Conservation (phyloP, 2,113 vertebrate genomes). For the Willisornis vidua region DNA sequence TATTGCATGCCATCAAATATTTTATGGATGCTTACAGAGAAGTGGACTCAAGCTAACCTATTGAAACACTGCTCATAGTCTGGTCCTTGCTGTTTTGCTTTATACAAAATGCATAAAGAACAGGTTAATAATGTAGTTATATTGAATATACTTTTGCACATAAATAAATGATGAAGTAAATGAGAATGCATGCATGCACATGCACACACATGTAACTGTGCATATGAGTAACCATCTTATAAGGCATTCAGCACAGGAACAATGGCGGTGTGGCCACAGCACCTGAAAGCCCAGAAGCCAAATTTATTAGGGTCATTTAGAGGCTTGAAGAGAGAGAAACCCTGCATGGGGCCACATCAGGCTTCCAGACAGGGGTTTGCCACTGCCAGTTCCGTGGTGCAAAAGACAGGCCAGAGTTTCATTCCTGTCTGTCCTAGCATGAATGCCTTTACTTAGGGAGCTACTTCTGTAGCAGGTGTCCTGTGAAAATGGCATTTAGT, state of each 20-base stretch:
- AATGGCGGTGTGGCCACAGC: background rate
- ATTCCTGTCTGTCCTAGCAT: too few species aligned
- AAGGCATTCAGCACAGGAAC: background rate
- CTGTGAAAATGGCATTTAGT: background rate
- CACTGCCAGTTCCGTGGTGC: background rate
- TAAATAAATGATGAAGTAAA: background rate
- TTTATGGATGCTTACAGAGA: background rate
- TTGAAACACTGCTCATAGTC: background rate
- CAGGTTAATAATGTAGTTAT: background rate
- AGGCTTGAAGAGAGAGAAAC: background rate
- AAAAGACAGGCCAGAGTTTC: background rate
- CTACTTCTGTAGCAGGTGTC: background rate
- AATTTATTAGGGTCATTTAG: background rate
- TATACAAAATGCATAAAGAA: background rate
- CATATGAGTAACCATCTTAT: fast-evolving
- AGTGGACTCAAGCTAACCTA: background rate
- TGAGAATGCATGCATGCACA: background rate
- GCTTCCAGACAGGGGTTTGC: background rate
- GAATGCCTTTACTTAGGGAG: background rate
- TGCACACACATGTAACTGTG: fast-evolving
- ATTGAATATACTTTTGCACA: background rate
- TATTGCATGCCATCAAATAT: background rate
- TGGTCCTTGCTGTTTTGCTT: background rate
- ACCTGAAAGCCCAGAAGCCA: background rate
- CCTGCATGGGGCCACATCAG: background rate